A percentile compares a stretch with the other conserved stretches of the same genome.
Conservation (phyloP, 2,797 vertebrate genomes). For the Sardinella longiceps region DNA sequence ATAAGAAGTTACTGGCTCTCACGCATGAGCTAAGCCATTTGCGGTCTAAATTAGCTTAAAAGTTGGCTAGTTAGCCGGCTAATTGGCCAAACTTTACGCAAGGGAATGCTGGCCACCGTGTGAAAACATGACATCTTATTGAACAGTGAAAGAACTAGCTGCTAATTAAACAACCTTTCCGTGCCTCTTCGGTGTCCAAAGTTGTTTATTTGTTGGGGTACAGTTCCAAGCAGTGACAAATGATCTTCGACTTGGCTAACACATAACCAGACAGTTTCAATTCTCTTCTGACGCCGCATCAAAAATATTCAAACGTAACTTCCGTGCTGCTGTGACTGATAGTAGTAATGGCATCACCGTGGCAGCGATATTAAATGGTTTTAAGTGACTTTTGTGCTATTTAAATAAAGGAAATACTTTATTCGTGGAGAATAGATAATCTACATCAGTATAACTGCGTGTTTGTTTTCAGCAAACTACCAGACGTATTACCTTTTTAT, state of each 20-base stretch:
- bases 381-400: too few species aligned
- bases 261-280: not conserved
- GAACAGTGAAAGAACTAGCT: not conserved
- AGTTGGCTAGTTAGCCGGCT: slow-evolving; percentile 9
- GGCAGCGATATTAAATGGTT: too few species aligned
- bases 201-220: not conserved
- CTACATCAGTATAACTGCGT: too few species aligned
- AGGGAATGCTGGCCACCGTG: not conserved
- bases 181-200: not conserved
- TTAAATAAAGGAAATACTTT: too few species aligned
- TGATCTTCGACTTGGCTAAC: slow-evolving; percentile 4
- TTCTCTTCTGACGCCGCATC: not conserved
- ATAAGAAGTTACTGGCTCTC: not conserved
- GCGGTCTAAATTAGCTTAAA: not conserved
- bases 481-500: too few species aligned
- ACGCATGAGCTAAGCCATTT: not conserved
- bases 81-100: not conserved
- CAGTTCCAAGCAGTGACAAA: not conserved
- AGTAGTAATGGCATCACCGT: too few species aligned
- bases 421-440: too few species aligned
- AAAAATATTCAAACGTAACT: slow-evolving; percentile 13
- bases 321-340: not conserved
- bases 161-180: not conserved
- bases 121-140: not conserved
- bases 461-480: too few species aligned